Evolutionary conservation across 2,113 vertebrate genomes (phyloP), one percentile per base, ranked within the genome.

Genomic region (Ptychochromis oligacanthus): DNA sequence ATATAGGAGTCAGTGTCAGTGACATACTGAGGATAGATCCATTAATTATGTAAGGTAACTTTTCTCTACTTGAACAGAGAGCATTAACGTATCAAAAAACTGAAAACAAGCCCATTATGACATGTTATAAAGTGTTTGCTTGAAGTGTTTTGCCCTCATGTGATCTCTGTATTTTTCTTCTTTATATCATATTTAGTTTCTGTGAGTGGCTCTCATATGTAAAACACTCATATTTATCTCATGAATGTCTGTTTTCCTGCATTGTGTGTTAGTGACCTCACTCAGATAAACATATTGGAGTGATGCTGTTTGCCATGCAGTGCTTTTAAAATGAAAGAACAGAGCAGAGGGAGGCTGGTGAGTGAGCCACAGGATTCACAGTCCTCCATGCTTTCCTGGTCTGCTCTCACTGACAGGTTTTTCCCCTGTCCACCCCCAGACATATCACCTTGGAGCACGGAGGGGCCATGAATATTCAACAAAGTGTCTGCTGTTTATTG

Each of bases 391-490:
- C 79, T 77, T 80, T 82, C 72, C 75, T 3, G 3, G 62, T 79
- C 56, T 1, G 12, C 70, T 43, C 55, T 80, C 82, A 40, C 31
- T 77, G 75, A 76, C 78, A 81, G 75, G 55, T 59, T 81, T 75
- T 49, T 20, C 49, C 55, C 31, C 43, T 22, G 74, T 91, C 89
- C 88, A 87, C 82, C 84, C 54, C 75, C 88, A 77, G 79, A 83
- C 62, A 65, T 82, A 56, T 92, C 89, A 88, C 82, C 83, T 91
- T 82, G 85, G 76, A 86, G 61, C 65, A 62, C 11, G 14, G 79
- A 79, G 46, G 46, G 67, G 34, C 79, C 86, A 93, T 92, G 87
- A 92, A 92, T 93, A 93, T 94, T 93, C 88, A 92, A 22, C 85
- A 78, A 77, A 79, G 78, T 54, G 75, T 89, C 79, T 55, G 13